Evolutionary conservation across 2,797 vertebrate species (phyloP), one percentile per base, ranked within the genome.

Genomic region (Sebastes wilsoni): DNA sequence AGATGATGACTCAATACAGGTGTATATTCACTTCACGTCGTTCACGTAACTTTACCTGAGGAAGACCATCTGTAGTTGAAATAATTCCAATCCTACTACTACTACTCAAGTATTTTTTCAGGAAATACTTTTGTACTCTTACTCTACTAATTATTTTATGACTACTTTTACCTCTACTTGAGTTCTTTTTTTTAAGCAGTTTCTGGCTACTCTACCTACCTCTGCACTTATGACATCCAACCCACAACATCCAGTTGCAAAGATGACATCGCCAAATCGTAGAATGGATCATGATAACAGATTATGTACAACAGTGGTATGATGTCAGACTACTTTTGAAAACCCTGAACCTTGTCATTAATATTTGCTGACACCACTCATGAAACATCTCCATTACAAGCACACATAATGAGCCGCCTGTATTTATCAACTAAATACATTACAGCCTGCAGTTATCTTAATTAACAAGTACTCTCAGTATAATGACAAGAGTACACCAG

Each of bases 391-490:
- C 52, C 6, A 55, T 76, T 56, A 56, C 34, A 84, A 82, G 80
- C 79, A 64, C 34, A 72, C 30, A 78, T 85, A 86, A 85, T 75
- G 66, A 83, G 68, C 66, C 30, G 68, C 66, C 46, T 69, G 52
- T 75, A 73, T 91, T 81, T 80, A 75, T 82, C 60, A 23, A 62
- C 76, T 80, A 34, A 72, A 77, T 66, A 54, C 23, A 80, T 68
- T 66, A 80, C 28, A 68, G 60, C 38, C 25, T 72, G 52, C 72
- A 69, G 92, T 92, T 87, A 91, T 75, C 68, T 70, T 87, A 92
- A 90, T 92, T 72, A 89, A 84, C 55, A 88, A 83, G 62, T 72
- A 59, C 80, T 87, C 81, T 76, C 52, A 27, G 28, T 65, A 55
- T 68, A 85, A 83, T 78, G 79, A 75, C 66, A 74, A 75, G 69